Conservation (phyloP, 2,113 vertebrate genomes). For the Anolis sagrei region DNA sequence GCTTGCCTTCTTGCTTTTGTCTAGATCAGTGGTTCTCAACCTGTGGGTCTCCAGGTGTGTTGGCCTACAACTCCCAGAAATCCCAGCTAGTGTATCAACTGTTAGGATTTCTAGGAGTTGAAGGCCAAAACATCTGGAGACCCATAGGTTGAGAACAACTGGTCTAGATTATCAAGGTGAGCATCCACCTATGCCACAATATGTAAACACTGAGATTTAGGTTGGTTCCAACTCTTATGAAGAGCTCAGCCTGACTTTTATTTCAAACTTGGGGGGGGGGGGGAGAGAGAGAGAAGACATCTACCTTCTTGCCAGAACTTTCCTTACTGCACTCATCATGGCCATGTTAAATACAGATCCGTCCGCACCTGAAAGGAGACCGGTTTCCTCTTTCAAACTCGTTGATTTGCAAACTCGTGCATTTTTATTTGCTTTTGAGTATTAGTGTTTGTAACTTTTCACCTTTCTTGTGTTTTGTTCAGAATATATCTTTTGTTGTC, state of each 20-base stretch:
- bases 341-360: background rate
- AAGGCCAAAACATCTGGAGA: no score
- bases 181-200: background rate
- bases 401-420: slow-evolving; percentile 25
- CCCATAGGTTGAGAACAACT: no score
- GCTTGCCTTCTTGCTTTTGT: background rate
- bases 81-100: no score
- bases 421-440: slow-evolving; percentile 7
- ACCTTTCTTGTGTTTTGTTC: background rate
- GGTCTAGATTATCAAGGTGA: background rate
- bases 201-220: background rate
- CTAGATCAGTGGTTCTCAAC: no score
- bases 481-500: background rate
- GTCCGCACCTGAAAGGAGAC: background rate
- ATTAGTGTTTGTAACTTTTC: slow-evolving; percentile 31
- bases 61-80: no score
- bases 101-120: no score
- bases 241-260: background rate
- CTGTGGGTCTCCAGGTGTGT: no score
- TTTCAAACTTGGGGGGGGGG: background rate
- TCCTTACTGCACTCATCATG: background rate
- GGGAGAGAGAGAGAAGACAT: background rate
- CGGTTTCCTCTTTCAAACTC: background rate
- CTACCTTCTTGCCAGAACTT: background rate
- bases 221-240: background rate